These are phyloP conservation scores for Tiphia femorata DNA, from an alignment of 2,888 invertebrate genomes.

Conservation along the genomic window DNA sequence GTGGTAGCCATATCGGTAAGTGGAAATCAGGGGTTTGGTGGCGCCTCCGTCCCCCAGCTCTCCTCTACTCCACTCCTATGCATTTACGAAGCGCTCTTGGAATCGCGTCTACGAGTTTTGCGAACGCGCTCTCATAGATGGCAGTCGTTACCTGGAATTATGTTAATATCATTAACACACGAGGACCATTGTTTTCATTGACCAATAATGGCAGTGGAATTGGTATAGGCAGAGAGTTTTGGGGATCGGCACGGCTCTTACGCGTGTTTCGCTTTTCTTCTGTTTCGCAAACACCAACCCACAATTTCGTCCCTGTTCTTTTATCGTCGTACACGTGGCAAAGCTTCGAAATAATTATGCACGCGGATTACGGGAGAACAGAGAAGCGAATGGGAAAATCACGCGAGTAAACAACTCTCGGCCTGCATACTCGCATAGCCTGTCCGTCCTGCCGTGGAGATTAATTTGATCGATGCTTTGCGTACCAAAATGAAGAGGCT, in stretches of 20 bases:
- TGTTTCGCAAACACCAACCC: too few relatives aligned
- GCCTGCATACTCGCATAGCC: conserved; percentile 44
- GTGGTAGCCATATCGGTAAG: conserved; percentile 65
- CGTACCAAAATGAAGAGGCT: conserved; percentile 36
- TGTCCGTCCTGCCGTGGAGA: conserved; percentile 39
- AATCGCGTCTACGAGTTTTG: conserved; percentile 42
- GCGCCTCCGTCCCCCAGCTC: conserved; percentile 53
- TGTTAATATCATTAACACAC: conserved; percentile 58
- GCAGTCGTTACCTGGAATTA: conserved; percentile 51
- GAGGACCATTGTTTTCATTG: conserved; percentile 48
- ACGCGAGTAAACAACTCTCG: conserved; percentile 49
- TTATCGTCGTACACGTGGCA: neutral
- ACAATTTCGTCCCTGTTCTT: too few relatives aligned
- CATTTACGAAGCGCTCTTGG: conserved; percentile 39
- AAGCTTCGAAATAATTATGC: conserved; percentile 10
- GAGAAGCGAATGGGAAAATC: conserved; percentile 36
- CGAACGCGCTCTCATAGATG: too few relatives aligned
- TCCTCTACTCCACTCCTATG: neutral
- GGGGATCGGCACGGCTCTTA: too few relatives aligned
- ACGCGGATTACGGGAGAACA: conserved; percentile 1
- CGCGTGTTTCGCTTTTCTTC: too few relatives aligned
- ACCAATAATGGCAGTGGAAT: too few relatives aligned
- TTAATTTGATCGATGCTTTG: conserved; percentile 60
- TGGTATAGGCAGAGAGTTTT: too few relatives aligned
- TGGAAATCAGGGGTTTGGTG: conserved; percentile 65